Conservation (phyloP, 2,888 invertebrate species). For the Achlya flavicornis region DNA sequence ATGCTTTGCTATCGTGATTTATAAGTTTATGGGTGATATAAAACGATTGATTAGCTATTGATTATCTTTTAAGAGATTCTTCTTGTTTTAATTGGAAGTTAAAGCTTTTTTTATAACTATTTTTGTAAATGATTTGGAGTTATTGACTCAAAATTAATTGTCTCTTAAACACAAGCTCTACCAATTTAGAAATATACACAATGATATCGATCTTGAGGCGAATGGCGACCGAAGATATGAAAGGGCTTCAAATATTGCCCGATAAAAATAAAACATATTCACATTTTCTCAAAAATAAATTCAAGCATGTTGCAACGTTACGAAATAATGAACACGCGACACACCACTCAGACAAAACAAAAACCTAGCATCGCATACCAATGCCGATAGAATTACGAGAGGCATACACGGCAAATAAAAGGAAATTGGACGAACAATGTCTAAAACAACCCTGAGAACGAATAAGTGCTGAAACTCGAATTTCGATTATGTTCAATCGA, state of each 20-base stretch:
- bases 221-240: conserved; percentile 13
- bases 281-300: conserved; percentile 1
- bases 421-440: conserved; percentile 10
- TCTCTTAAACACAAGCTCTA: too few relatives aligned
- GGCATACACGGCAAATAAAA: not conserved
- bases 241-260: conserved; percentile 5
- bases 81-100: not conserved
- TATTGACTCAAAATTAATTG: too few relatives aligned
- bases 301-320: conserved; percentile 18
- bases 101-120: too few relatives aligned
- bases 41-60: not conserved
- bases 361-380: conserved; percentile 20
- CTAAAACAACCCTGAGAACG: conserved; percentile 11
- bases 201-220: not conserved
- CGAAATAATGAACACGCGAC: conserved; percentile 28
- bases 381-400: conserved; percentile 14
- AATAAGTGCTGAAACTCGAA: not conserved
- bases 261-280: conserved; percentile 9
- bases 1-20: conserved; percentile 26
- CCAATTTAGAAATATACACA: not conserved
- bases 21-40: conserved; percentile 17
- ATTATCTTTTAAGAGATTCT: not conserved
- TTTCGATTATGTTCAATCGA: conserved; percentile 19
- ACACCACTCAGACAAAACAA: conserved; percentile 40
- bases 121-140: too few relatives aligned